Conservation (phyloP, 2,797 vertebrate species). For the Lates japonicus region DNA sequence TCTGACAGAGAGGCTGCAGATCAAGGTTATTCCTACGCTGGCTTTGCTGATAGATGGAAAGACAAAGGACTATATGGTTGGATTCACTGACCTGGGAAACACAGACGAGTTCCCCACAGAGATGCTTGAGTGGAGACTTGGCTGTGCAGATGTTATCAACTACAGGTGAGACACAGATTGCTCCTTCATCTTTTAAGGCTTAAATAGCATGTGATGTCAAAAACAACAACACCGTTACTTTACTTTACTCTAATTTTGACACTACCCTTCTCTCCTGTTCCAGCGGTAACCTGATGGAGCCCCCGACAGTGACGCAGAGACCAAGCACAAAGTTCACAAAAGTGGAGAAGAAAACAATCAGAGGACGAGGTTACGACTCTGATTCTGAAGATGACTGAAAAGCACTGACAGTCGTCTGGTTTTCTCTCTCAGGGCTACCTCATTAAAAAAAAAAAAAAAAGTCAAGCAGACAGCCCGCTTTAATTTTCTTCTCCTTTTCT, state of each 20-base stretch:
- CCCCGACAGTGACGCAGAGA: slow-evolving; percentile 90
- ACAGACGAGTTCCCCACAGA: slow-evolving; percentile 97
- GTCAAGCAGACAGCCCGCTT: slow-evolving; percentile 29
- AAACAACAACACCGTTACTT: not conserved
- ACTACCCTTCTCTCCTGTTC: slow-evolving; percentile 11
- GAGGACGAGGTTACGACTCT: slow-evolving; percentile 93
- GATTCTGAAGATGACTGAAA: slow-evolving; percentile 93
- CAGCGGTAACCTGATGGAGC: slow-evolving; percentile 95
- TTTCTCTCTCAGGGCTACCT: slow-evolving; percentile 75
- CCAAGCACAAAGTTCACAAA: slow-evolving; percentile 92
- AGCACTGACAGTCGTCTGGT: slow-evolving; percentile 35
- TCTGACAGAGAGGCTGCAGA: slow-evolving; percentile 93
- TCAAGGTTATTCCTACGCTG: slow-evolving; percentile 95
- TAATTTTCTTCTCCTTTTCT: not conserved
- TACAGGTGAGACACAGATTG: slow-evolving; percentile 89
- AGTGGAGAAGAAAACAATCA: slow-evolving; percentile 96
- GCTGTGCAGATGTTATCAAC: slow-evolving; percentile 92
- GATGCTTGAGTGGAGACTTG: slow-evolving; percentile 96
- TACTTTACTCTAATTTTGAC: not conserved
- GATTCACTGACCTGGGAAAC: slow-evolving; percentile 95
- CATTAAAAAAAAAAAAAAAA: slow-evolving; percentile 10
- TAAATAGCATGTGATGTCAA: not conserved
- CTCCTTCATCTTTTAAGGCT: not conserved
- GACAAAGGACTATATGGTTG: slow-evolving; percentile 95
- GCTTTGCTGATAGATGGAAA: slow-evolving; percentile 95